Evolutionary conservation across 1,140 invertebrate genomes (phyloP).

Genomic region (Dendrolimus punctatus): DNA sequence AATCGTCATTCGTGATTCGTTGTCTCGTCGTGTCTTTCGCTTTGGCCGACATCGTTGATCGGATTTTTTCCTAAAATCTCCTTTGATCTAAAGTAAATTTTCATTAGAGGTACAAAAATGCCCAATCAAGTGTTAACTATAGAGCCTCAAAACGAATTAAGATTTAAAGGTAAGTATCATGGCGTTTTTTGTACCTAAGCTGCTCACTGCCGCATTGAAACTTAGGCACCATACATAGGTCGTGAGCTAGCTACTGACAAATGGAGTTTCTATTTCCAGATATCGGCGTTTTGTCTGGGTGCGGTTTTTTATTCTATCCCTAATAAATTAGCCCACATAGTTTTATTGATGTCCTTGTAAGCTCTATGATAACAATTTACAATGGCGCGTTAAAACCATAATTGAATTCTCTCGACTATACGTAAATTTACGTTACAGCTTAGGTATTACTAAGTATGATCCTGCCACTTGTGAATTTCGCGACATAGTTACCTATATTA

Average conservation of each 20-base stretch:
- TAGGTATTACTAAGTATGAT: too few species aligned
- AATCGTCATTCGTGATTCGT: constrained; percentile 49
- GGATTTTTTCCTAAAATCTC: constrained; percentile 38
- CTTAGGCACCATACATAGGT: constrained; percentile 51
- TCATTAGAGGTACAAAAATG: constrained; percentile 62
- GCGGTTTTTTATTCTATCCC: constrained; percentile 38
- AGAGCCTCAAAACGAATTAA: constrained; percentile 81
- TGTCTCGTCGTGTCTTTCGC: constrained; percentile 24
- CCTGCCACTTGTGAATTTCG: too few species aligned
- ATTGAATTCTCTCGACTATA: too few species aligned
- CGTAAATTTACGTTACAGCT: too few species aligned
- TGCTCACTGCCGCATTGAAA: constrained; percentile 49
- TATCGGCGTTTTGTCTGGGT: constrained; percentile 64
- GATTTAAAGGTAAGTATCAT: constrained; percentile 78
- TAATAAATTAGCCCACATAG: too few species aligned
- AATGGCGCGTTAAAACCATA: too few species aligned
- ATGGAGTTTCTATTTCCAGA: constrained; percentile 71
- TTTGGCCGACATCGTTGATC: constrained; percentile 55
- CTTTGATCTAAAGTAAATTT: constrained; percentile 49
- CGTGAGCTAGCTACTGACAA: constrained; percentile 62
- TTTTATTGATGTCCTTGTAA: too few species aligned
- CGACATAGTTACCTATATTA: too few species aligned
- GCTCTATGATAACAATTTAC: too few species aligned
- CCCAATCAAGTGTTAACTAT: constrained; percentile 78
- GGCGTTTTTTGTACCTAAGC: constrained; percentile 27